Percentiles rank a stretch among this genome's conserved stretches.
Evolutionary conservation across 2,888 invertebrate genomes (phyloP).

Genomic region (Pammene fasciana): DNA sequence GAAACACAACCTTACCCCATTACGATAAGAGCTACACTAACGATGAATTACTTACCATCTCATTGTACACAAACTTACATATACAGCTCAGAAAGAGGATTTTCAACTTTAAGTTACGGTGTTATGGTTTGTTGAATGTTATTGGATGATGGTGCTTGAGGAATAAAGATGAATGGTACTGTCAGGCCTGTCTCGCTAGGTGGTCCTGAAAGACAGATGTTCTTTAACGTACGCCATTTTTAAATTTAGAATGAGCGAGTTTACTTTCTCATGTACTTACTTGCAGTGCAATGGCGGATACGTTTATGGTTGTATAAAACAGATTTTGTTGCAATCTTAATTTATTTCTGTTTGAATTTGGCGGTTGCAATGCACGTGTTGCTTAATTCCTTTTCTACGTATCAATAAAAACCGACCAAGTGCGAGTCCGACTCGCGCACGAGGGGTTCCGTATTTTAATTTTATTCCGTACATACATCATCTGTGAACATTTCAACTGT

Average conservation of each 20-base stretch:
- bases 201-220: constrained; percentile 79
- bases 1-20: constrained; percentile 60
- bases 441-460: too few relatives aligned
- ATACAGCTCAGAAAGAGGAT: constrained; percentile 22
- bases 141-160: constrained; percentile 42
- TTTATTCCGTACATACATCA: too few relatives aligned
- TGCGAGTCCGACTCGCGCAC: too few relatives aligned
- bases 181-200: constrained; percentile 68
- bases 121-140: constrained; percentile 27
- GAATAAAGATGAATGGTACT: constrained; percentile 78
- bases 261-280: constrained; percentile 49
- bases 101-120: constrained; percentile 42
- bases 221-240: constrained; percentile 67
- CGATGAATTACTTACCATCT: constrained; percentile 67
- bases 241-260: constrained; percentile 62
- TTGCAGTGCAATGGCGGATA: constrained; percentile 42
- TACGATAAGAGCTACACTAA: constrained; percentile 58
- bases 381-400: too few relatives aligned
- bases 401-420: too few relatives aligned
- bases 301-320: constrained; percentile 25
- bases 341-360: neutral
- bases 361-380: neutral
- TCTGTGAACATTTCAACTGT: too few relatives aligned
- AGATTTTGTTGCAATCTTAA: constrained; percentile 22
- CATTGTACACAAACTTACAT: constrained; percentile 46